phyloP scores from a whole-genome alignment of 2,797 vertebrate genomes.

The Dendrocincla tyrannina region DNA sequence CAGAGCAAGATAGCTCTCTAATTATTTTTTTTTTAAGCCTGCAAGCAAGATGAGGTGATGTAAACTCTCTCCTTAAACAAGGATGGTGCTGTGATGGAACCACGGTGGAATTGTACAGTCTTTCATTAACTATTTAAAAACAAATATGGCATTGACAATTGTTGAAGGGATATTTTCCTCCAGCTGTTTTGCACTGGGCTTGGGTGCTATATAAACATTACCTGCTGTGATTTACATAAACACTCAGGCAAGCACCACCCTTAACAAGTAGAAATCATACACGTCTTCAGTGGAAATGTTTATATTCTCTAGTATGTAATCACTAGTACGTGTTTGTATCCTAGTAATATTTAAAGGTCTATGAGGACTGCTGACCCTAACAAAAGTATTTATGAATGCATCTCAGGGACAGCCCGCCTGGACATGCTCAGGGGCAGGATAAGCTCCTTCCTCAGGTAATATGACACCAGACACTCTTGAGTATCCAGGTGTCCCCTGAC shows the following conservation, averaged over 20 bases:
- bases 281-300: background rate
- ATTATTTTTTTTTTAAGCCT: background rate
- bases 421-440: background rate
- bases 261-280: background rate
- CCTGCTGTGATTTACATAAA: background rate
- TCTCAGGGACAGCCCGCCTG: background rate
- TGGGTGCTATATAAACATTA: constrained; percentile 21
- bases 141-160: background rate
- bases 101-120: background rate
- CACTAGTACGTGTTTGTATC: background rate
- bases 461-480: background rate
- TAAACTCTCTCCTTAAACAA: background rate
- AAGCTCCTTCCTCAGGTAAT: background rate
- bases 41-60: background rate
- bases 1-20: background rate
- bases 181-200: background rate
- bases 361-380: background rate
- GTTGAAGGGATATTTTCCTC: background rate
- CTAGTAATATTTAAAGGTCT: background rate
- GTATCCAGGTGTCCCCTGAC: background rate
- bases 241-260: background rate
- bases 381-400: background rate
- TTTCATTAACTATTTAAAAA: constrained; percentile 1
- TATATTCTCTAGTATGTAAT: background rate
- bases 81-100: background rate